Percentiles rank a stretch among this genome's conserved stretches.
These are phyloP conservation scores for Ceryle rudis DNA, from an alignment of 2,797 vertebrate genomes.

Conservation along the genomic window DNA sequence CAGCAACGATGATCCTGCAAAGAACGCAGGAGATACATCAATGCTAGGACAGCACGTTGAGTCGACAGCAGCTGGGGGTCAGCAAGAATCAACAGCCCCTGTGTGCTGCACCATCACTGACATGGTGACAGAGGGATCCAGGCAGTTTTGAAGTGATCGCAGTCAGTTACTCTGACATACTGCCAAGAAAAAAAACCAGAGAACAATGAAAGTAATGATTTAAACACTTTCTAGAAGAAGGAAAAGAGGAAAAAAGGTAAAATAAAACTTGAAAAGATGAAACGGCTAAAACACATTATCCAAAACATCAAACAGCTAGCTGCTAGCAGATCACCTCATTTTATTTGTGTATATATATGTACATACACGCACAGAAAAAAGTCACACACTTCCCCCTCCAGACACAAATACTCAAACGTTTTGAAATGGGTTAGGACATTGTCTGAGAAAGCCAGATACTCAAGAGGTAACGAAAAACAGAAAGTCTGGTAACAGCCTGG, in stretches of 20 bases:
- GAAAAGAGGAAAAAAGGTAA: not conserved
- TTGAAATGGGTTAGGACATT: not conserved
- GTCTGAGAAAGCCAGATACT: not conserved
- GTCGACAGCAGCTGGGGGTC: not conserved
- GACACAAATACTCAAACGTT: not conserved
- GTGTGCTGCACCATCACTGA: not conserved
- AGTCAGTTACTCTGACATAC: not conserved
- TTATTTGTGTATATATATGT: no score
- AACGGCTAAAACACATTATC: not conserved
- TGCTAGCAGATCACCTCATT: not conserved
- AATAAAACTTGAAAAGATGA: not conserved
- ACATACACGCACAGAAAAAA: accelerated
- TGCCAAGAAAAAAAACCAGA: not conserved
- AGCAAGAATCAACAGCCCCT: not conserved
- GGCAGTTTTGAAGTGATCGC: not conserved
- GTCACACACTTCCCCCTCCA: not conserved
- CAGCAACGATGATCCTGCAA: not conserved
- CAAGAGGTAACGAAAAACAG: not conserved
- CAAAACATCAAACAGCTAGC: not conserved
- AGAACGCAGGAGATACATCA: not conserved
- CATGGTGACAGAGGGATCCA: not conserved
- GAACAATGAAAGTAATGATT: not conserved
- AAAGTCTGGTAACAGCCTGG: not conserved
- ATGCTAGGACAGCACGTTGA: not conserved
- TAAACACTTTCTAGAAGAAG: not conserved